Evolutionary conservation across 2,797 vertebrate species (phyloP).

Genomic region (Lagocephalus sceleratus): DNA sequence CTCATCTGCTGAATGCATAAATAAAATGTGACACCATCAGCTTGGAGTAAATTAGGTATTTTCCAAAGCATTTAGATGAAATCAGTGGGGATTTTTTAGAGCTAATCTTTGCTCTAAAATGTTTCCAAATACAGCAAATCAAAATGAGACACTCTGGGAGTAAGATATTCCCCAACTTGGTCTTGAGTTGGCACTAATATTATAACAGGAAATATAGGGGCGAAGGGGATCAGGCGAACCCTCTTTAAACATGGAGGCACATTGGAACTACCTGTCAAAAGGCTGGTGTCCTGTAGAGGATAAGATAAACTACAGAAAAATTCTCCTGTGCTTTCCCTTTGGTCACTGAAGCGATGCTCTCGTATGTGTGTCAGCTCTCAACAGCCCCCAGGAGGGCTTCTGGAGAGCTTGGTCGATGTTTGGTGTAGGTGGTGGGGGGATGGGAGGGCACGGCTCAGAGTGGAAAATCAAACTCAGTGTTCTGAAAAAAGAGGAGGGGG

Average conservation of each 20-base stretch:
- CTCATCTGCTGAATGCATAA: conserved; percentile 14
- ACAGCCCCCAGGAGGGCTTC: conserved; percentile 36
- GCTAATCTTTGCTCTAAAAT: conserved; percentile 29
- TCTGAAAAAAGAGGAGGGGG: too few species aligned
- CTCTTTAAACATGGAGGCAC: too few species aligned
- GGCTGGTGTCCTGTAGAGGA: conserved; percentile 23
- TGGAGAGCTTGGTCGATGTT: not conserved
- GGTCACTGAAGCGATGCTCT: conserved; percentile 50
- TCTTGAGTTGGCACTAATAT: conserved; percentile 6
- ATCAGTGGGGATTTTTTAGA: conserved; percentile 41
- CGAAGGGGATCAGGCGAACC: too few species aligned
- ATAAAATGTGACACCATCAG: conserved; percentile 10
- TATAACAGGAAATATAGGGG: not conserved
- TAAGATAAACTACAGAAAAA: conserved; percentile 29
- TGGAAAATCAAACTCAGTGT: conserved; percentile 17
- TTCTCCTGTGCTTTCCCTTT: conserved; percentile 20
- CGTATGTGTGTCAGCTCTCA: conserved; percentile 45
- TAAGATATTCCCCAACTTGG: conserved; percentile 2
- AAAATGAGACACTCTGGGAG: conserved; percentile 20
- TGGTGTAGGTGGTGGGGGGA: conserved; percentile 9
- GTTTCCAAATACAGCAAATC: conserved; percentile 28
- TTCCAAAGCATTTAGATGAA: conserved; percentile 21
- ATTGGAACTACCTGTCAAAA: not conserved
- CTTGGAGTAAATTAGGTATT: conserved; percentile 12
- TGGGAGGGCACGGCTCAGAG: not conserved